phyloP scores from a whole-genome alignment of 2,888 invertebrate genomes.

The Exocentrus adspersus region DNA sequence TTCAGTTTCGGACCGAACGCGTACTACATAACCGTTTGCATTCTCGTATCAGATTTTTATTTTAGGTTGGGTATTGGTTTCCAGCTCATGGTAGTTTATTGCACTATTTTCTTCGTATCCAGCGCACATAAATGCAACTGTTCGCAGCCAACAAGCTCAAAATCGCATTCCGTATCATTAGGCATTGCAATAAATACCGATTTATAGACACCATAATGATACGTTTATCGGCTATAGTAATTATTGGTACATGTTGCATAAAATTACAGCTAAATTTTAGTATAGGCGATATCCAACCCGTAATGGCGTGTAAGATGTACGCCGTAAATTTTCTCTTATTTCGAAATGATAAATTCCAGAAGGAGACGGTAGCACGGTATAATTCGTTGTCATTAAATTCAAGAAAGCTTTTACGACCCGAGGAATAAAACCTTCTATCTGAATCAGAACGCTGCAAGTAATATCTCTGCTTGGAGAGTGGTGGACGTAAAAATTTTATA shows the following conservation, averaged over 20 bases:
- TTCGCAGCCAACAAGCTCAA: not conserved
- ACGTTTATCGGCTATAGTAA: not conserved
- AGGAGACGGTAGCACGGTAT: slow-evolving; percentile 15
- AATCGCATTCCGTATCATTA: not conserved
- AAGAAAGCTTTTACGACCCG: slow-evolving; percentile 22
- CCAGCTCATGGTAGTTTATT: too few relatives aligned
- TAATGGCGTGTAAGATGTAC: slow-evolving; percentile 14
- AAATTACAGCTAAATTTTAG: slow-evolving; percentile 8
- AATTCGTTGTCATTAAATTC: slow-evolving; percentile 15
- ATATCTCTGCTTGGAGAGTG: slow-evolving; percentile 3
- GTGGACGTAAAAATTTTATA: slow-evolving; percentile 7
- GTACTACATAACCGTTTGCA: too few relatives aligned
- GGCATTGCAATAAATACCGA: not conserved
- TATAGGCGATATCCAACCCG: not conserved
- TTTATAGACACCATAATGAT: not conserved
- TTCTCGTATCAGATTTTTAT: too few relatives aligned
- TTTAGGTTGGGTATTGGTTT: too few relatives aligned
- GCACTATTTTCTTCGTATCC: not conserved
- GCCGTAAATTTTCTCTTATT: slow-evolving; percentile 8
- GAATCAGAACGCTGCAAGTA: slow-evolving; percentile 6
- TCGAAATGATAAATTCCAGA: slow-evolving; percentile 19
- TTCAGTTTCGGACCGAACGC: too few relatives aligned
- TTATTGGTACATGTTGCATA: not conserved
- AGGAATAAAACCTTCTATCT: slow-evolving; percentile 18
- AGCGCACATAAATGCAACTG: too few relatives aligned